These are phyloP conservation scores for Steinernema carpocapsae DNA, from an alignment of 2,888 invertebrate genomes.

Conservation along the genomic window DNA sequence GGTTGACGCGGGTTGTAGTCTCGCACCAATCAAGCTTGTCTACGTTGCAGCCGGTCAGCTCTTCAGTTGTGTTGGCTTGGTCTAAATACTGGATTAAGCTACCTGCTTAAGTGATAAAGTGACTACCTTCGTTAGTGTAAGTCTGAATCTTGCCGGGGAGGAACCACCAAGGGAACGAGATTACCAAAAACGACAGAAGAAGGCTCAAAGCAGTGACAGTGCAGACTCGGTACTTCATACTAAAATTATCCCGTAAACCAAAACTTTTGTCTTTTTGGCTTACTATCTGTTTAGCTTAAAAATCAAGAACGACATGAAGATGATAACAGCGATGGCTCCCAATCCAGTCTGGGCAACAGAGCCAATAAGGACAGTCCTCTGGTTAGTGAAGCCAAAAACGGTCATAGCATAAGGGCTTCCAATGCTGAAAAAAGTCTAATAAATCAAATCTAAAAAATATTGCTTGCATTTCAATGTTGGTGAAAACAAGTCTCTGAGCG, in stretches of 20 bases:
- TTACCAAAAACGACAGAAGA: not conserved
- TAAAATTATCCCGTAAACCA: conserved; percentile 2
- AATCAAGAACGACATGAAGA: conserved; percentile 66
- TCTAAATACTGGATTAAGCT: not conserved
- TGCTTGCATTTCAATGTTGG: conserved; percentile 69
- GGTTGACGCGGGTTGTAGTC: not conserved
- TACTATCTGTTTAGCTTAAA: conserved; percentile 62
- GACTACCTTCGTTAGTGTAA: not conserved
- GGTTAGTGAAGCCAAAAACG: conserved; percentile 19
- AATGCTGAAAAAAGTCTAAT: conserved; percentile 53
- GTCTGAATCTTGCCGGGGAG: conserved; percentile 1
- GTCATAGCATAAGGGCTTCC: conserved; percentile 52
- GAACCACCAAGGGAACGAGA: conserved; percentile 32
- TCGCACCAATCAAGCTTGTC: conserved; percentile 4
- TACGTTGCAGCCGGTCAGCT: conserved; percentile 15
- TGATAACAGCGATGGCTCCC: not conserved
- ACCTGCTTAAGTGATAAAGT: not conserved
- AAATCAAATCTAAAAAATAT: conserved; percentile 36
- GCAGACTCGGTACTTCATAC: conserved; percentile 45
- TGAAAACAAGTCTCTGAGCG: conserved; percentile 69
- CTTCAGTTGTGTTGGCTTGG: not conserved
- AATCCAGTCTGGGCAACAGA: conserved; percentile 1
- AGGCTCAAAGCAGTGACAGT: conserved; percentile 39
- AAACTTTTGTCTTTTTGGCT: too few relatives aligned
- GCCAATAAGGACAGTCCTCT: not conserved